Evolutionary conservation across 2,113 vertebrate species (phyloP), one percentile per base, ranked within the genome.

Genomic region (Otis tarda): DNA sequence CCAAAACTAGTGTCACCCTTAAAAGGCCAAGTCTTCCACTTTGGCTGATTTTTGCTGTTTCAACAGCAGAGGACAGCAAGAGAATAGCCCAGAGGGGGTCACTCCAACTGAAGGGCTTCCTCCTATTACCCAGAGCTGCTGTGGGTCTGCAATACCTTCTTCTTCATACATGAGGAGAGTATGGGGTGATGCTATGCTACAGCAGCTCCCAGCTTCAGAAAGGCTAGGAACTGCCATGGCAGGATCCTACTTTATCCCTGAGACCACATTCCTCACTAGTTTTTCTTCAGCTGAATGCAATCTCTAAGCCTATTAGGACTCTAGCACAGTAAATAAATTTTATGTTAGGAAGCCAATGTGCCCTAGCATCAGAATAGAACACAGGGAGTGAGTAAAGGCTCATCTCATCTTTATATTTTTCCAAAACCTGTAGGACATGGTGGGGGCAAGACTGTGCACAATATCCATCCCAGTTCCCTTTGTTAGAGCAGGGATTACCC

Each of bases 1-100:
- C 0, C 10, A 49, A 57, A 74, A 70, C 4, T 9, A 69, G 4
- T 0, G 3, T 12, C 10, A 56, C 7, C 14, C 5, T 52, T 47
- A 35, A 68, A 80, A 83, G 9, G 6, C 5, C 8, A 59, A 15
- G 8, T 61, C 39, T 70, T 82, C 33, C 10, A 1, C 30, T 65
- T 69, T 6, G 12, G 5, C 30, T 13, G 25, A 33, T 53, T 84
- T 84, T 82, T 75, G 10, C 18, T 60, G 18, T 59, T 30, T 21
- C 27, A 61, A 30, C 9, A 75, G 5, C 7, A 27, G 23, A 82
- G 33, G 9, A 37, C 16, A 80, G 25, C 41, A 45, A 77, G 24
- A 9, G 43, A 70, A 53, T 35, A 52, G 10, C 8, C 23, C 27
- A 31, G 19, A 74, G 28, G 14, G 9, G 2, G 7, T 47, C 10